Conservation (phyloP, 2,888 invertebrate genomes). For the Brachynemurus nebulosus region DNA sequence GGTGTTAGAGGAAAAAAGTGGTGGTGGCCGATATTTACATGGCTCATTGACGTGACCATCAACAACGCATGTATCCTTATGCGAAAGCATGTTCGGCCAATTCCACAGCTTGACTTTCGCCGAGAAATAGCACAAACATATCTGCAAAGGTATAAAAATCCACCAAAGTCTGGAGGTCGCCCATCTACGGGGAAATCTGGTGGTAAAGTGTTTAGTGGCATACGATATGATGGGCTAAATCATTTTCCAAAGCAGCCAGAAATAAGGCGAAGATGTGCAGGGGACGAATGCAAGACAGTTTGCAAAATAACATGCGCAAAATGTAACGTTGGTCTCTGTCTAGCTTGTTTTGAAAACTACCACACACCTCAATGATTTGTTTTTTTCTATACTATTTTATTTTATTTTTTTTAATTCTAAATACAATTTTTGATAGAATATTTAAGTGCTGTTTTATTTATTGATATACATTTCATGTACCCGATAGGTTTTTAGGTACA, state of each 20-base stretch:
- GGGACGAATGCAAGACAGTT: no score
- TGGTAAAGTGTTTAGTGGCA: constrained; percentile 13
- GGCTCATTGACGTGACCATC: constrained; percentile 13
- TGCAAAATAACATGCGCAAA: no score
- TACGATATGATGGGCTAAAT: constrained; percentile 15
- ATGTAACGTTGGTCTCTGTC: no score
- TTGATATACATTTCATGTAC: no score
- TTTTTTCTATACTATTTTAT: no score
- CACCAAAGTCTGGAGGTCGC: constrained; percentile 11
- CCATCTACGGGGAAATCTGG: constrained; percentile 11
- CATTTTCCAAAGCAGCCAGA: constrained; percentile 13
- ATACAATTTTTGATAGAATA: no score
- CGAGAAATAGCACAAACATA: constrained; percentile 15
- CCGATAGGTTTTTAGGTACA: no score
- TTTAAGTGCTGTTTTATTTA: no score
- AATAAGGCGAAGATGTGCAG: constrained; percentile 17
- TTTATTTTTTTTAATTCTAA: no score
- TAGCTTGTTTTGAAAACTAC: no score
- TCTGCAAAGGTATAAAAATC: constrained; percentile 8
- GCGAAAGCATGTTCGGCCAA: constrained; percentile 5
- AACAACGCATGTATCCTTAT: constrained; percentile 16
- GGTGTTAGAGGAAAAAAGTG: constrained; percentile 19
- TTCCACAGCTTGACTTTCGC: constrained; percentile 11
- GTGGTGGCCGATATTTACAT: constrained; percentile 16
- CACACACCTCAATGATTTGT: no score